Percentiles rank a stretch among this genome's conserved stretches.
Evolutionary conservation across 2,888 invertebrate species (phyloP).

Genomic region (Ectropis crepuscularia): DNA sequence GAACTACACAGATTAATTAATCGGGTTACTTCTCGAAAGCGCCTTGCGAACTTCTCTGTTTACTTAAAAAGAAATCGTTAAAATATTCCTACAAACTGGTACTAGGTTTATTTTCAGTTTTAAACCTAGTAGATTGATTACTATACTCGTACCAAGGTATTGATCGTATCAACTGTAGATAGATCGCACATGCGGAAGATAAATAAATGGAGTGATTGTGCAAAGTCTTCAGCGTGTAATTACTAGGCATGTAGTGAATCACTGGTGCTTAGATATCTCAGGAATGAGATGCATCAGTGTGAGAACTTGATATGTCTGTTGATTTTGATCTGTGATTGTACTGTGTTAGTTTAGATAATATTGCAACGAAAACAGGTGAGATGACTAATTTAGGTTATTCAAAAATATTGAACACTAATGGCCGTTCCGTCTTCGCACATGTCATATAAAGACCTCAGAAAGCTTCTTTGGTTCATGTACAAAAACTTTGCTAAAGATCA

Average conservation of each 20-base stretch:
- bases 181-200: constrained; percentile 41
- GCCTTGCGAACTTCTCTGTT: background rate
- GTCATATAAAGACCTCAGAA: no score
- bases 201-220: constrained; percentile 38
- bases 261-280: constrained; percentile 15
- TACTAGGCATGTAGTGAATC: constrained; percentile 35
- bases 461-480: no score
- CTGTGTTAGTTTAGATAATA: no score
- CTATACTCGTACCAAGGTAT: constrained; percentile 2
- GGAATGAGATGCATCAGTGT: constrained; percentile 36
- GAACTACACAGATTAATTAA: background rate
- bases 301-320: constrained; percentile 31
- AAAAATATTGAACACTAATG: no score
- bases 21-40: background rate
- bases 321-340: background rate
- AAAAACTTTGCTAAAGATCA: no score
- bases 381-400: no score
- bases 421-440: no score
- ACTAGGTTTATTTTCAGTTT: background rate
- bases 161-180: constrained; percentile 14
- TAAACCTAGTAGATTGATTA: background rate
- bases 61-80: background rate
- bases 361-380: no score
- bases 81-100: background rate
- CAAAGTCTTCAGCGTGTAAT: constrained; percentile 33